phyloP scores from a whole-genome alignment of 2,113 vertebrate species.

The Naja naja region DNA sequence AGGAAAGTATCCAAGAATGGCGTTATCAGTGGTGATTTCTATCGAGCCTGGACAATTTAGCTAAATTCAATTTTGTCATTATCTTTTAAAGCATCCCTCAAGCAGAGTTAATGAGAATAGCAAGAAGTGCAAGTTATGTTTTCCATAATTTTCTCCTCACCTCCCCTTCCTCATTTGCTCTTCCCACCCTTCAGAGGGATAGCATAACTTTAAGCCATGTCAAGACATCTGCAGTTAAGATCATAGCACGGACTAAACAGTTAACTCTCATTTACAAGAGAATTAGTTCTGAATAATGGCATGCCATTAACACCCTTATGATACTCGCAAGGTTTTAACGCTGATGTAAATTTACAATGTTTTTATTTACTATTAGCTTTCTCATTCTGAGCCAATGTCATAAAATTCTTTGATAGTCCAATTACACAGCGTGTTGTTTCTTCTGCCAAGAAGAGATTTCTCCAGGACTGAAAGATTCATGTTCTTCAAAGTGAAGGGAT shows the following conservation, averaged over 20 bases:
- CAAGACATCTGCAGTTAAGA: neutral
- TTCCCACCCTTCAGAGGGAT: neutral
- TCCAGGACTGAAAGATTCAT: neutral
- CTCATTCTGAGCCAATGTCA: neutral
- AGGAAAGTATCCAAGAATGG: neutral
- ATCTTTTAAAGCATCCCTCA: neutral
- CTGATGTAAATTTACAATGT: neutral
- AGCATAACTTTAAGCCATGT: neutral
- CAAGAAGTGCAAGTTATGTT: neutral
- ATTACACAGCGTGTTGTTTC: neutral
- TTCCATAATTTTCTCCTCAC: neutral
- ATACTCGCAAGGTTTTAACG: neutral
- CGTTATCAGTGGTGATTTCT: neutral
- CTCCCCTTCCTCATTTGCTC: neutral
- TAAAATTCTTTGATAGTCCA: neutral
- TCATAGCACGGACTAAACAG: neutral
- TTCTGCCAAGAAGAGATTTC: neutral
- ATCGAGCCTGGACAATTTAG: neutral
- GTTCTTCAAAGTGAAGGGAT: neutral
- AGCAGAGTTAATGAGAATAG: neutral
- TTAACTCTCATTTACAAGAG: neutral
- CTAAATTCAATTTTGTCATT: neutral
- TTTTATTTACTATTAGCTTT: neutral
- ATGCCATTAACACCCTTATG: neutral
- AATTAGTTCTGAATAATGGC: neutral